Evolutionary conservation across 1,140 invertebrate genomes (phyloP).

Genomic region (Brachionus rotundiformis): DNA sequence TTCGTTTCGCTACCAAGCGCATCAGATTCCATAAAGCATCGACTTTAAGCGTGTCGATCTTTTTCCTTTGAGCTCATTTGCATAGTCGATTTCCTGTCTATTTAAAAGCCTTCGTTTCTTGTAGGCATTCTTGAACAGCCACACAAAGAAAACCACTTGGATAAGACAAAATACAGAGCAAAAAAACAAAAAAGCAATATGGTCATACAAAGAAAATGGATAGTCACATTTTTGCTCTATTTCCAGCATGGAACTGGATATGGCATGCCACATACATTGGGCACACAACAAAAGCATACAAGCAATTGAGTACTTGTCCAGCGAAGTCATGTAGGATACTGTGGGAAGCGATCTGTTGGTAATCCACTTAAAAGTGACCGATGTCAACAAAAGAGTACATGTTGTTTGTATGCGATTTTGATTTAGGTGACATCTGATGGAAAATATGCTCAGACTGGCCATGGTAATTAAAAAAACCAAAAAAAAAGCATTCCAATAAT

Average conservation of each 20-base stretch:
- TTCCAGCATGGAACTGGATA: neutral
- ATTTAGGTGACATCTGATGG: constrained; percentile 52
- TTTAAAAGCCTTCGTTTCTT: constrained; percentile 11
- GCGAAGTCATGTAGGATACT: constrained; percentile 60
- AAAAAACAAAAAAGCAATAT: neutral
- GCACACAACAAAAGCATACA: neutral
- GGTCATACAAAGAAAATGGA: constrained; percentile 34
- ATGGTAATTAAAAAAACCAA: constrained; percentile 26
- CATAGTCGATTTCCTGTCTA: constrained; percentile 9
- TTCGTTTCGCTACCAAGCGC: no score
- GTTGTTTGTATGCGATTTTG: constrained; percentile 55
- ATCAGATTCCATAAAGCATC: constrained; percentile 38
- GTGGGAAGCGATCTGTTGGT: constrained; percentile 59
- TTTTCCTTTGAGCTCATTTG: constrained; percentile 23
- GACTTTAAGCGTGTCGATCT: constrained; percentile 25
- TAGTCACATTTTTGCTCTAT: constrained; percentile 41
- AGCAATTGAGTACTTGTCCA: constrained; percentile 56
- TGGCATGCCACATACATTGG: constrained; percentile 30
- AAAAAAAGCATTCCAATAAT: constrained; percentile 46
- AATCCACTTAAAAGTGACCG: constrained; percentile 60
- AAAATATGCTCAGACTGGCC: constrained; percentile 33
- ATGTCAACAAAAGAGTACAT: constrained; percentile 57
- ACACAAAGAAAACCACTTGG: neutral
- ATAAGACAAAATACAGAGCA: neutral
- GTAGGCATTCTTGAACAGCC: constrained; percentile 23